Evolutionary conservation across 2,888 invertebrate species (phyloP), one percentile per base, ranked within the genome.

Genomic region (Leptinotarsa tumamoca): DNA sequence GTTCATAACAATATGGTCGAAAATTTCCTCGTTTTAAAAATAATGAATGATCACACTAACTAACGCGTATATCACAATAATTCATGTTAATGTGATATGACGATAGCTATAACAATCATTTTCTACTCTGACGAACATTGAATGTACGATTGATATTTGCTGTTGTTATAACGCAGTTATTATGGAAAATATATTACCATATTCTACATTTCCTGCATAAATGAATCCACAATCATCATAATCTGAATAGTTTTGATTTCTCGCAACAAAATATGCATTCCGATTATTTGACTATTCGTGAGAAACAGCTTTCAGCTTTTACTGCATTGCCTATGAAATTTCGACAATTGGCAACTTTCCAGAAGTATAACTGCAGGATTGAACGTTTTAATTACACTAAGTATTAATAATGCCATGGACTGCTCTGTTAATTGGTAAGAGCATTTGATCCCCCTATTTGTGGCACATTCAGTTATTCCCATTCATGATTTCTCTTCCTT

Each of bases 311-410:
- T 33, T 27, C 7, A 14, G 63, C 63, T 27, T 63, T 63, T 63
- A 13, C 63, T 63, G 63, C 63, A 63, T 63, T 63, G 63, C 63
- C 63, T 33, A n/a, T 10, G n/a, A 27, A 63, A 63, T 63, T 63
- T n/a, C 63, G 17, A 63, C n/a, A 43, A 63, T n/a, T 63, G 63
- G 63, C 63, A 63, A 63, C 2, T 63, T 7, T 63, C 63, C 63
- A 63, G 63, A 63, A 33, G 33, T 63, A 33, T 33, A n/a, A 43
- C 43, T 63, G 63, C 63, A 63, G n/a, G n/a, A 63, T 63, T 27
- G 63, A 63, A 17, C 63, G 33, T 63, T 63, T 63, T 63, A 63
- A 63, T 63, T 33, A n/a, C 4, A 13, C 15, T n/a, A 13, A 63
- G 63, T 63, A 33, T 17, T 13, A 63, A 63, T 63, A 63, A 63